A percentile compares a stretch with the other conserved stretches of the same genome.
Evolutionary conservation across 2,797 vertebrate species (phyloP).

Genomic region (Amblyopsis hoosieri): DNA sequence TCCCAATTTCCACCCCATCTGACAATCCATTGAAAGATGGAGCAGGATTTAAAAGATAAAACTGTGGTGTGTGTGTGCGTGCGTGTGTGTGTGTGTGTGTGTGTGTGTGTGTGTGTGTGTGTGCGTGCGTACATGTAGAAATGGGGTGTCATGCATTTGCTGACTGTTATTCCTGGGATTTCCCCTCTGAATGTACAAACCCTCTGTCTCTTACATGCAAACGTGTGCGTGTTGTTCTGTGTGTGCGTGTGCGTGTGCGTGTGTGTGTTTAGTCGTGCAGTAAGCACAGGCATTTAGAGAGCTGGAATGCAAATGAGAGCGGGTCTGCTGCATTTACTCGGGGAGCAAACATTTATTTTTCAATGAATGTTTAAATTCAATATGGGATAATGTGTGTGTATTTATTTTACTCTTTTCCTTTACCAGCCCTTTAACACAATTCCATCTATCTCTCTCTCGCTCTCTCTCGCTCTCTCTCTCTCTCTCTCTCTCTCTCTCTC

Average conservation of each 20-base stretch:
- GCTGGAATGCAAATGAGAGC: too few species aligned
- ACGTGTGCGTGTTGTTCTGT: neutral
- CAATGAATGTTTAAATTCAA: too few species aligned
- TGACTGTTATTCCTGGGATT: slow-evolving; percentile 1
- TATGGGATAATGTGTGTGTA: too few species aligned
- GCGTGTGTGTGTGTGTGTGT: too few species aligned
- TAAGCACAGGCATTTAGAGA: neutral
- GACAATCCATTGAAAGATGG: neutral
- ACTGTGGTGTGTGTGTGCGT: neutral
- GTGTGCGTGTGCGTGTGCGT: slow-evolving; percentile 10
- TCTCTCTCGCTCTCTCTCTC: neutral
- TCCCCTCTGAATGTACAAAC: neutral
- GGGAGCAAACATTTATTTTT: too few species aligned
- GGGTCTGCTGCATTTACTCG: too few species aligned
- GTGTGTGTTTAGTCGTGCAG: neutral
- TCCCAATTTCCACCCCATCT: neutral
- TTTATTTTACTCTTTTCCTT: too few species aligned
- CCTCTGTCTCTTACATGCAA: neutral
- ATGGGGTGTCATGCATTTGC: neutral
- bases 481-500: slow-evolving; percentile 14
- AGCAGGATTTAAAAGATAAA: neutral
- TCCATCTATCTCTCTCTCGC: slow-evolving; percentile 15
- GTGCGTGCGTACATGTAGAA: neutral
- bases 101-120: neutral
- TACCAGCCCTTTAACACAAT: too few species aligned